Evolutionary conservation across 2,888 invertebrate genomes (phyloP), one percentile per base, ranked within the genome.

Genomic region (Lasius fuliginosus): DNA sequence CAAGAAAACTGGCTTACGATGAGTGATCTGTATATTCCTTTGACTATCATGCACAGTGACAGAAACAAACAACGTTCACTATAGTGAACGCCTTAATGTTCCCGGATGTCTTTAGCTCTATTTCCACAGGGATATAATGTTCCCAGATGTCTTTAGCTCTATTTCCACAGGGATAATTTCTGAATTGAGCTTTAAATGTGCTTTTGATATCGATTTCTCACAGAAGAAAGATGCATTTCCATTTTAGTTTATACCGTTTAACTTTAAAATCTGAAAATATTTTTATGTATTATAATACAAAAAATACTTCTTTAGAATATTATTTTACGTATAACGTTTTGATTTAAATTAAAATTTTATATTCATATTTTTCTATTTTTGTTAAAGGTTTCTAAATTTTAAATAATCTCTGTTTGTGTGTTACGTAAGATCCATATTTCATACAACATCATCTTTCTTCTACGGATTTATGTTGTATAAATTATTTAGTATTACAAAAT

Each of bases 121-220:
- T 84, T 88, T 88, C 69, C 87, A 91, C n/a, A n/a, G n/a, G n/a
- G n/a, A n/a, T n/a, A n/a, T 77, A 79, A 79, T 49, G 5, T 60
- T 71, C 27, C 33, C 60, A 12, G 27, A 71, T 42, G 5, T 27
- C 30, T 83, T 76, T 11, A 69, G 64, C 62, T 85, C n/a, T 18
- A 69, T 84, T 88, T 88, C 69, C 87, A 91, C 33, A 53, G 58
- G 84, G 60, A 74, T 64, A 81, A 87, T 88, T 82, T 79, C 77
- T 76, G 64, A 86, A 85, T 71, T 88, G 85, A 87, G 92, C 93
- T 93, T 92, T 93, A 40, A 81, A n/a, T 91, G 92, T 93, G 91
- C 92, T 92, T 92, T 92, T 74, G 81, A 84, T 86, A 86, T 90
- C 71, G n/a, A 73, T 77, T 69, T 75, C 2, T 81, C 49, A 74